Evolutionary conservation across 2,888 invertebrate species (phyloP).

Genomic region (Eupeodes luniger): DNA sequence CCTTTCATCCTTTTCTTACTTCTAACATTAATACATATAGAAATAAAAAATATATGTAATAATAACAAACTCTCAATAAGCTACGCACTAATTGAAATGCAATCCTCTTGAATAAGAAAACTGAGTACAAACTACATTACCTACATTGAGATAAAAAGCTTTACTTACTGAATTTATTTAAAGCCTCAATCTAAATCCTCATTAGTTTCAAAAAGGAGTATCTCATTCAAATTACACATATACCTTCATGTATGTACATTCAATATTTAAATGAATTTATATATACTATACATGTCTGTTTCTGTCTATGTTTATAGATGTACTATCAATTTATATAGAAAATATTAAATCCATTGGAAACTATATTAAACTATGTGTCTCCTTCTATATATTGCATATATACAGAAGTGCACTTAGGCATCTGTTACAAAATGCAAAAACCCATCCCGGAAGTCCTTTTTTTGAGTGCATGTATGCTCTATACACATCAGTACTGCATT

Average conservation of each 20-base stretch:
- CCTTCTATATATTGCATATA: background rate
- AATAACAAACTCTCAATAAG: background rate
- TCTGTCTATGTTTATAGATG: no score
- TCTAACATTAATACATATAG: background rate
- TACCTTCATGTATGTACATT: background rate
- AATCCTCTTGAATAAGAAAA: constrained; percentile 5
- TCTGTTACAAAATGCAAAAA: constrained; percentile 28
- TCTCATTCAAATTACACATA: background rate
- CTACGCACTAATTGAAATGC: constrained; percentile 31
- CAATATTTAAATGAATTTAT: background rate
- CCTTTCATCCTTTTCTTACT: background rate
- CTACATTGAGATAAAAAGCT: background rate
- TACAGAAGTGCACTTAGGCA: constrained; percentile 16
- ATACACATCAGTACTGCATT: no score
- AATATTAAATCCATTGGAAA: background rate
- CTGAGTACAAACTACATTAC: background rate
- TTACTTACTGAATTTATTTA: constrained; percentile 7
- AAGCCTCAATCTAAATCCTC: constrained; percentile 35
- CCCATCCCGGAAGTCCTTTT: constrained; percentile 27
- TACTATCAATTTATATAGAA: no score
- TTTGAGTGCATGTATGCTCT: background rate
- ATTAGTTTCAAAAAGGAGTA: constrained; percentile 18
- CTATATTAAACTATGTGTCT: background rate
- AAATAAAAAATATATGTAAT: background rate
- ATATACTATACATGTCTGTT: no score